These are phyloP conservation scores for Heliconius eleuchia DNA, from an alignment of 1,140 invertebrate species.

Conservation along the genomic window DNA sequence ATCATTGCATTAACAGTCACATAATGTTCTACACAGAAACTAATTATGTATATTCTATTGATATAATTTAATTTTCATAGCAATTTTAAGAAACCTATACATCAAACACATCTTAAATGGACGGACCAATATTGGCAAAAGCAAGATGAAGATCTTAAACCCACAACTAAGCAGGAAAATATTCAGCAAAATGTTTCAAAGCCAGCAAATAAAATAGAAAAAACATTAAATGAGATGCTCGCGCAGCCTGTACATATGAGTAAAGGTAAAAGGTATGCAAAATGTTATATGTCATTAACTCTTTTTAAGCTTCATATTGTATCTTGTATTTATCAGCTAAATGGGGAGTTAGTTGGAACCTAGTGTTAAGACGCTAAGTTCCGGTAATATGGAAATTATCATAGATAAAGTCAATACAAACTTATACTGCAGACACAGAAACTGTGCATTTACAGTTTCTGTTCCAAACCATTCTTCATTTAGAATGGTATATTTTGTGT, in stretches of 20 bases:
- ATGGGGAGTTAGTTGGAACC: too few relatives aligned
- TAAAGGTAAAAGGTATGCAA: constrained; percentile 49
- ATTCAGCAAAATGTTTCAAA: neutral
- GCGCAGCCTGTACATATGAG: constrained; percentile 45
- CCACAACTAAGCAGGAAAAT: neutral
- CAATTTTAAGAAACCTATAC: neutral
- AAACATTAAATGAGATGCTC: constrained; percentile 40
- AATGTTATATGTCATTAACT: neutral
- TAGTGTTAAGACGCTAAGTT: too few relatives aligned
- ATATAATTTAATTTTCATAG: neutral
- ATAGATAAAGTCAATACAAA: too few relatives aligned
- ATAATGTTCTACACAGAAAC: too few relatives aligned
- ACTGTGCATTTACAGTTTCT: too few relatives aligned
- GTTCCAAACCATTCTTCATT: too few relatives aligned
- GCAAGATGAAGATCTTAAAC: neutral
- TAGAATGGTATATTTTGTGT: too few relatives aligned
- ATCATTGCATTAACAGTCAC: too few relatives aligned
- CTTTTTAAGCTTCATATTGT: neutral
- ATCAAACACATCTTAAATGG: neutral
- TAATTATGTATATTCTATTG: neutral
- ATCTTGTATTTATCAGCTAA: neutral
- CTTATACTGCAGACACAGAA: too few relatives aligned
- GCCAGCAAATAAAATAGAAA: constrained; percentile 35
- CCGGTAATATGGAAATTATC: too few relatives aligned
- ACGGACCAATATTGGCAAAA: constrained; percentile 22